A percentile compares a stretch with the other conserved stretches of the same genome.
Conservation (phyloP, 2,797 vertebrate genomes). For the Chromis chromis region DNA sequence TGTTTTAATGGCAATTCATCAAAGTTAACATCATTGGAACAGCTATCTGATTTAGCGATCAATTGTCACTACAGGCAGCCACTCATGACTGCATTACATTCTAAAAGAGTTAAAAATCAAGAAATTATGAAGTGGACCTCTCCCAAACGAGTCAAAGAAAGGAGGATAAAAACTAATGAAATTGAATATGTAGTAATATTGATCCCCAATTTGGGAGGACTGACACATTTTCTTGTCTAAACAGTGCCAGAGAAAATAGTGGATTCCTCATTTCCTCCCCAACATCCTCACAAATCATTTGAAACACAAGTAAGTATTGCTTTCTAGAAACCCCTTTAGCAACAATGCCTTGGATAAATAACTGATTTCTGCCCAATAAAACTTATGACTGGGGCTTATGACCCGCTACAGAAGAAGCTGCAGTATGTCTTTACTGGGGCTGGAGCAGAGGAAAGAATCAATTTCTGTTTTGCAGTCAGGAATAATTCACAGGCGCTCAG, state of each 20-base stretch:
- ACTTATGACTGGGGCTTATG: background rate
- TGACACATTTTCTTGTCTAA: background rate
- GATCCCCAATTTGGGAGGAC: background rate
- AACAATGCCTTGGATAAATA: slow-evolving; percentile 1
- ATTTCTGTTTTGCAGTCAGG: background rate
- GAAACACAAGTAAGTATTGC: background rate
- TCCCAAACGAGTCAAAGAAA: background rate
- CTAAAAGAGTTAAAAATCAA: background rate
- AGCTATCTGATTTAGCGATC: too few relatives aligned
- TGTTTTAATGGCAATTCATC: too few relatives aligned
- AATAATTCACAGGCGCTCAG: background rate
- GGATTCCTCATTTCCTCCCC: slow-evolving; percentile 19
- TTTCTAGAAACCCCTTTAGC: background rate
- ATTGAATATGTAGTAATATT: slow-evolving; percentile 27
- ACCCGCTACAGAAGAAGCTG: background rate
- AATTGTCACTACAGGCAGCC: background rate
- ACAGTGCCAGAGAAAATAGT: background rate
- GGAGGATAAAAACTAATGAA: background rate
- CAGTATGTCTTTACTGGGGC: background rate
- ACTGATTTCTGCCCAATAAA: slow-evolving; percentile 30
- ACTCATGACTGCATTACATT: background rate
- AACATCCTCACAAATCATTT: background rate
- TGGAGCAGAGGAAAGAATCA: background rate
- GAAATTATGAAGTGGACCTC: background rate
- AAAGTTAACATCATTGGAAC: too few relatives aligned